Base-by-base conservation (phyloP, 2,113 vertebrate genomes). In the Grantiella picta region DNA sequence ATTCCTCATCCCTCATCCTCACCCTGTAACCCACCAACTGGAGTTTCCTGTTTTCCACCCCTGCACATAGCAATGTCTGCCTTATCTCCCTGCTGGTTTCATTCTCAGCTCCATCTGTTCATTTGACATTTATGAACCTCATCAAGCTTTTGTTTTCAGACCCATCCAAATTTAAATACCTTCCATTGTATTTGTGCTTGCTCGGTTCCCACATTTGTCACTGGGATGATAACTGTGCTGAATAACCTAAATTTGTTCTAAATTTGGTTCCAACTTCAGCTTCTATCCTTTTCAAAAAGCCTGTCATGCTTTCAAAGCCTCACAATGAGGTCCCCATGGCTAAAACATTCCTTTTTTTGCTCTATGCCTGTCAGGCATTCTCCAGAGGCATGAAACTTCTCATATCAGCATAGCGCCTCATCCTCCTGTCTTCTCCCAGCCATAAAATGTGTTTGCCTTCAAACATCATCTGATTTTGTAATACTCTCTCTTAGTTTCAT, bases 111-210 rank as follows among this genome's bases (percentile, higher is more conserved):
- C 96, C 97, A 96, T 97, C 97, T 97, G 98, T 96, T 97, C 94
- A 50, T 66, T 40, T 97, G 97, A 97, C 94, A 94, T 96, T 95
- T 94, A 94, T 96, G 97, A 96, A 95, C 91, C 71, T 95, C 94
- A 97, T 82, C 85, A 96, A 92, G 64, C 88, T 90, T 97, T 97
- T 97, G 95, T 97, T 98, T 97, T 98, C 94, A 96, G 89, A 96
- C 69, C 71, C 93, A 78, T 96, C 85, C 89, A 90, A 77, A 97
- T 97, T 97, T 92, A 96, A 97, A 97, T 94, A 96, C 82, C 82
- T 94, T 95, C 80, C 83, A 96, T 96, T 97, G 92, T 97, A 95
- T 95, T 92, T 94, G 72, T 96, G 91, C 79, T 96, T 45, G 9
- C 89, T 96, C 1, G 5, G 69, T 95, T 96, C 80, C 92, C 90